phyloP scores from a whole-genome alignment of 2,113 vertebrate species.

The Archilochus colubris region DNA sequence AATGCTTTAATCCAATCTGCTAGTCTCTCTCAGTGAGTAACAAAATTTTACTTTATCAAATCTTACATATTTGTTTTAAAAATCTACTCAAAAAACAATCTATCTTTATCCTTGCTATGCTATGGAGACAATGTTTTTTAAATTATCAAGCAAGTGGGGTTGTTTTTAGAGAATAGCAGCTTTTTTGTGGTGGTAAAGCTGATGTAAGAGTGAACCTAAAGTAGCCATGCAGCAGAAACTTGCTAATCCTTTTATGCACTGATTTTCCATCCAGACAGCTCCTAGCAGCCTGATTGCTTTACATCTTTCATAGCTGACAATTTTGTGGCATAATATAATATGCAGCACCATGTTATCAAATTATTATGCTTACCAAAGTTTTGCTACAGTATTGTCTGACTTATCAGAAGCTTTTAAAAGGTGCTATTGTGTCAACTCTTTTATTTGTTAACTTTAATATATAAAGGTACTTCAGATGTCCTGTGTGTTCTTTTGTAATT shows the following conservation, averaged over 20 bases:
- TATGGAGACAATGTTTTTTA: neutral
- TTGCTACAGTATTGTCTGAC: neutral
- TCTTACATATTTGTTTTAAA: neutral
- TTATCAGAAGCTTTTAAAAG: neutral
- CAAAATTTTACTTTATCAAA: conserved; percentile 30
- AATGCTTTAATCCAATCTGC: conserved; percentile 65
- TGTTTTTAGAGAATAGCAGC: conserved; percentile 39
- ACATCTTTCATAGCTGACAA: neutral
- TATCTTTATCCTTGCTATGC: neutral
- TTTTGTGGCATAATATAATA: neutral
- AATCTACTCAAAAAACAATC: neutral
- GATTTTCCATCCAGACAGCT: neutral
- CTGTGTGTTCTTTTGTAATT: neutral
- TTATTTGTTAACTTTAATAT: neutral
- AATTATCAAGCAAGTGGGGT: neutral
- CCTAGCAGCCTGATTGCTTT: neutral
- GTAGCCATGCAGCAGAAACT: conserved; percentile 51
- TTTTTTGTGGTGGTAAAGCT: conserved; percentile 18
- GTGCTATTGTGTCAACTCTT: neutral
- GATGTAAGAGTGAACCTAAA: neutral
- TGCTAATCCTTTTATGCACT: neutral
- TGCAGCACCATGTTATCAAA: neutral
- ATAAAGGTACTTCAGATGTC: neutral
- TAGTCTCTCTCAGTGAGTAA: conserved; percentile 81
- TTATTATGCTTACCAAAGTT: neutral